A percentile compares a stretch with the other conserved stretches of the same genome.
Evolutionary conservation across 2,113 vertebrate species (phyloP).

Genomic region (Tylochromis polylepis): DNA sequence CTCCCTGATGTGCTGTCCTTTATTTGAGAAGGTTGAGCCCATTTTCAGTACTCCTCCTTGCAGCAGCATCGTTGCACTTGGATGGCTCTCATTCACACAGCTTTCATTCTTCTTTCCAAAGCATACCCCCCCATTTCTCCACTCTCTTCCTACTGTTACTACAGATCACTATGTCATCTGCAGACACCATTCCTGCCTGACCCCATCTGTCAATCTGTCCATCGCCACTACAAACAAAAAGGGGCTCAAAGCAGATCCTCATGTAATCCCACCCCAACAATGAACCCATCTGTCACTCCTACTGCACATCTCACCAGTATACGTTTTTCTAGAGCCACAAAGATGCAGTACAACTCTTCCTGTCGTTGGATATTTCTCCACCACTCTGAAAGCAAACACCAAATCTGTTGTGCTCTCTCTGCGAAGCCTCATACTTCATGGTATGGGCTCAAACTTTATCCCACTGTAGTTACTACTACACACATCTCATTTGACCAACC

Average conservation of each 20-base stretch:
- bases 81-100: neutral
- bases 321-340: neutral
- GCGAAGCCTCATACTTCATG: neutral
- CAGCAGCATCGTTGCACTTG: neutral
- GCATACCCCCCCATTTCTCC: neutral
- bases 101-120: neutral
- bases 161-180: neutral
- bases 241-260: neutral
- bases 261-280: neutral
- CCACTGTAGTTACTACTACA: neutral
- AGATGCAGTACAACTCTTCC: neutral
- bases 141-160: neutral
- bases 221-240: neutral
- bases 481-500: neutral
- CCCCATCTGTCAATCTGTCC: neutral
- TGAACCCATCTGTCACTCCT: neutral
- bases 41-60: neutral
- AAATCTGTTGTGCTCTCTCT: neutral
- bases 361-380: neutral
- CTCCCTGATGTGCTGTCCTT: neutral
- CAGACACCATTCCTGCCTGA: neutral
- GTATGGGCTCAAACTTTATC: neutral
- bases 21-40: neutral
- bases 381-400: neutral
- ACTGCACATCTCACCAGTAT: neutral